Base-by-base conservation (phyloP, 1,140 invertebrate genomes). In the Trissolcus basalis region DNA sequence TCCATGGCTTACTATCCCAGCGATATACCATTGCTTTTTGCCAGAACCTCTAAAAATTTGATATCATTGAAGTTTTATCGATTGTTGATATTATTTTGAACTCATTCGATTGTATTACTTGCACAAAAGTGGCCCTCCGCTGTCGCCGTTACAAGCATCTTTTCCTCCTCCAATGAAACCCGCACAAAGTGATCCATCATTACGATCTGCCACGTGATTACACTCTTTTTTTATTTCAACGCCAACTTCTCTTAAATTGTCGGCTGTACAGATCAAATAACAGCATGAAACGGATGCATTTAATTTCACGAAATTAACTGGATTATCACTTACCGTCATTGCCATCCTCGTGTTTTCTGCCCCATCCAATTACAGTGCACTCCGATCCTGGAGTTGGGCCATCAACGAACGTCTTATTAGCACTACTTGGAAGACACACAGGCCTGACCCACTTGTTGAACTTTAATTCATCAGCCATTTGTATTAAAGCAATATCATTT, bases 91-190 rank as follows among this genome's bases (percentile, higher is more conserved):
- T 27, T 27, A 27, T 27, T 27, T 27, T n/a, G n/a, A n/a, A n/a
- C n/a, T n/a, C n/a, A n/a, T n/a, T n/a, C n/a, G 36, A 39, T 39
- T n/a, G 60, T 27, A 1, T 74, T 60, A 89, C 89, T 77, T 83
- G 85, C 94, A 95, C 80, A 95, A 89, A 15, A 95, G 89, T 16
- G 94, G 94, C 9, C 95, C 94, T 14, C 94, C 94, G 70, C 93
- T 94, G 74, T 95, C 94, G 19, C 94, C 93, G 87, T 94, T 93
- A 80, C 95, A 96, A 3, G 95, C 91, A 86, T 96, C 95, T 80
- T 90, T 91, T 1, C 94, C 93, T 14, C 95, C 95, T 85, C 92
- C 89, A 2, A 82, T 68, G 59, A 91, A 89, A 0, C 95, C 95
- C 2, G 95, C 95, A 85, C 95, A 96, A 50, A 96, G 92, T 84